Evolutionary conservation across 1,140 invertebrate species (phyloP).

Genomic region (Telenomus remus): DNA sequence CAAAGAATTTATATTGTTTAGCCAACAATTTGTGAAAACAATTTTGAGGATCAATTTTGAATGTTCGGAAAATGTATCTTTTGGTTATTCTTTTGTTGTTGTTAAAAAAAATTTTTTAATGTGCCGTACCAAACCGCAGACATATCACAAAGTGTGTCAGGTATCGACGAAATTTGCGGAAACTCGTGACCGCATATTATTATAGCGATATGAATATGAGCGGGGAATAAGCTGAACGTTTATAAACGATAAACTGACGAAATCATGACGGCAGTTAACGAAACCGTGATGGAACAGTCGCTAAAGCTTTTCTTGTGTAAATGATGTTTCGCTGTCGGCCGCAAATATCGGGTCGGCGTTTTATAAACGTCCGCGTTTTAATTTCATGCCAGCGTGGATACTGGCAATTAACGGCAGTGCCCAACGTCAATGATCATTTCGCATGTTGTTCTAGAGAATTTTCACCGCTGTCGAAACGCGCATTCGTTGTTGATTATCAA

Average conservation of each 20-base stretch:
- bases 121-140: not conserved
- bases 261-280: slow-evolving; percentile 57
- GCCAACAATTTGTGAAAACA: too few relatives aligned
- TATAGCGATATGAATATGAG: slow-evolving; percentile 55
- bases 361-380: slow-evolving; percentile 38
- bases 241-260: slow-evolving; percentile 56
- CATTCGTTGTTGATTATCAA: slow-evolving; percentile 11
- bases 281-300: slow-evolving; percentile 56
- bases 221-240: slow-evolving; percentile 45
- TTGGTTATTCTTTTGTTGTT: not conserved
- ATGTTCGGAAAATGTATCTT: not conserved
- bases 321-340: slow-evolving; percentile 40
- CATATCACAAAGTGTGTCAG: slow-evolving; percentile 17
- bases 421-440: slow-evolving; percentile 44
- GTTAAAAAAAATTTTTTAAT: too few relatives aligned
- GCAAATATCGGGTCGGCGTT: slow-evolving; percentile 41
- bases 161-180: slow-evolving; percentile 56
- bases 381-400: slow-evolving; percentile 25
- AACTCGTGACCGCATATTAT: slow-evolving; percentile 55
- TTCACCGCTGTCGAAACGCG: slow-evolving; percentile 12
- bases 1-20: too few relatives aligned
- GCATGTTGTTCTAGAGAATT: slow-evolving; percentile 27
- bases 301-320: slow-evolving; percentile 49
- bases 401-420: slow-evolving; percentile 21
- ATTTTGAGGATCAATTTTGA: too few relatives aligned